phyloP scores from a whole-genome alignment of 2,113 vertebrate genomes.

The Etheostoma cragini region DNA sequence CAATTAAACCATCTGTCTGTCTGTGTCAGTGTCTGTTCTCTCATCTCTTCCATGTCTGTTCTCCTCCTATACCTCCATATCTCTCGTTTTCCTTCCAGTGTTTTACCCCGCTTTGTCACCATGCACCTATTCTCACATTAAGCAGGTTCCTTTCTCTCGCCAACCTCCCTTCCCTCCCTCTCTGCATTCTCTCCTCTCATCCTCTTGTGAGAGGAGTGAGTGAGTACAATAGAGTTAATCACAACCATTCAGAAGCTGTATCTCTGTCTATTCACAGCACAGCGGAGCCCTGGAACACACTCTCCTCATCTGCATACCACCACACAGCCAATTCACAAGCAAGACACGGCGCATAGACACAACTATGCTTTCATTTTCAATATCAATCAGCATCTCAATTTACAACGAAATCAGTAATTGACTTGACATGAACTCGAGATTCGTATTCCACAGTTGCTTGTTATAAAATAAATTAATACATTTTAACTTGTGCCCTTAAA shows the following conservation, averaged over 20 bases:
- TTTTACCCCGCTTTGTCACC: constrained; percentile 66
- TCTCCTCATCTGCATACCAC: constrained; percentile 71
- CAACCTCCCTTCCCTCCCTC: constrained; percentile 18
- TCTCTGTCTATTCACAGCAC: constrained; percentile 74
- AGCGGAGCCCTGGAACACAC: constrained; percentile 63
- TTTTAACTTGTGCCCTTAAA: constrained; percentile 35
- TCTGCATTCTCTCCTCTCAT: constrained; percentile 57
- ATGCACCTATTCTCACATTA: constrained; percentile 57
- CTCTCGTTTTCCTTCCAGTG: constrained; percentile 29
- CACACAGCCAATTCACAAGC: constrained; percentile 61
- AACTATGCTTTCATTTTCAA: constrained; percentile 30
- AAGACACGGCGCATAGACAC: constrained; percentile 7
- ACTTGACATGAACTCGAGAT: constrained; percentile 49
- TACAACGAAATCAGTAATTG: constrained; percentile 45
- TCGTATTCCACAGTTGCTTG: constrained; percentile 20
- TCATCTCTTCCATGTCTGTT: constrained; percentile 27
- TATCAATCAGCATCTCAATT: constrained; percentile 35
- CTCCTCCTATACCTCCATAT: constrained; percentile 13
- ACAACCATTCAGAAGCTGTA: constrained; percentile 75
- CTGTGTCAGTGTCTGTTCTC: constrained; percentile 51
- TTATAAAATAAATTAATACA: constrained; percentile 40
- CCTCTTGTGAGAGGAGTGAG: constrained; percentile 58
- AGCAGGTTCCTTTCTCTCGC: constrained; percentile 46
- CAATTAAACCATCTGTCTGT: constrained; percentile 85
- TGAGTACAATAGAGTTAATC: constrained; percentile 80